Evolutionary conservation across 92 coral and sea anemone species (phyloP).

Genomic region (Scolanthus callimorphus): DNA sequence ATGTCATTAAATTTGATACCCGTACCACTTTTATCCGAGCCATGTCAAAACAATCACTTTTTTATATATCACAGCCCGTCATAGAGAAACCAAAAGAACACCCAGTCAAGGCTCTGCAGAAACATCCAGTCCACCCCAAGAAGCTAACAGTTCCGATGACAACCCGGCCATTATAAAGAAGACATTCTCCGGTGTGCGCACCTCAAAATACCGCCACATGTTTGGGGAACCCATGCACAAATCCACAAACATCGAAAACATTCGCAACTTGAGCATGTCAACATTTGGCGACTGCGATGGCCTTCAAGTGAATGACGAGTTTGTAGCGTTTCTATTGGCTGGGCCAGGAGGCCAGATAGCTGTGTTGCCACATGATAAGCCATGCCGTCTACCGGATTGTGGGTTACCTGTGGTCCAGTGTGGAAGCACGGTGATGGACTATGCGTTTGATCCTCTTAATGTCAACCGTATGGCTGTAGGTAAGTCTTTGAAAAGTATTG

Average conservation of each 20-base stretch:
- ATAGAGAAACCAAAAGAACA: no score
- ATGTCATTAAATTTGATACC: no score
- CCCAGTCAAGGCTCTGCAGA: background rate
- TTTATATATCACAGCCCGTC: no score
- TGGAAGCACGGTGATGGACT: conserved; percentile 87
- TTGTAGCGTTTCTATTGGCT: conserved; percentile 71
- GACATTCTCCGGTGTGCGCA: conserved; percentile 63
- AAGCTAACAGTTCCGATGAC: conserved; percentile 12
- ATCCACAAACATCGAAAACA: conserved; percentile 86
- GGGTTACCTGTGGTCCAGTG: conserved; percentile 89
- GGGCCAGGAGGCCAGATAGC: conserved; percentile 98
- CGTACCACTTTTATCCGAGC: no score
- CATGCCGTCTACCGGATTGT: conserved; percentile 85
- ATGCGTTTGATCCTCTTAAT: conserved; percentile 84
- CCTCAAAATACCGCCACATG: conserved; percentile 85
- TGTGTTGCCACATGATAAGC: conserved; percentile 64
- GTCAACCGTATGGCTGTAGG: conserved; percentile 77
- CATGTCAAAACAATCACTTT: no score
- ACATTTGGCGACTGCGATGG: conserved; percentile 92
- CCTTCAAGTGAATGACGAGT: conserved; percentile 74
- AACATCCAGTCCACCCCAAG: no score
- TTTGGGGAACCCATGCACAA: conserved; percentile 83
- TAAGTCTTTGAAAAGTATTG: no score
- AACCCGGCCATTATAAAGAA: conserved; percentile 35
- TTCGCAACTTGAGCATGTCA: conserved; percentile 84